Base-by-base conservation (phyloP, 2,113 vertebrate genomes). In the Dolichotis patagonum region DNA sequence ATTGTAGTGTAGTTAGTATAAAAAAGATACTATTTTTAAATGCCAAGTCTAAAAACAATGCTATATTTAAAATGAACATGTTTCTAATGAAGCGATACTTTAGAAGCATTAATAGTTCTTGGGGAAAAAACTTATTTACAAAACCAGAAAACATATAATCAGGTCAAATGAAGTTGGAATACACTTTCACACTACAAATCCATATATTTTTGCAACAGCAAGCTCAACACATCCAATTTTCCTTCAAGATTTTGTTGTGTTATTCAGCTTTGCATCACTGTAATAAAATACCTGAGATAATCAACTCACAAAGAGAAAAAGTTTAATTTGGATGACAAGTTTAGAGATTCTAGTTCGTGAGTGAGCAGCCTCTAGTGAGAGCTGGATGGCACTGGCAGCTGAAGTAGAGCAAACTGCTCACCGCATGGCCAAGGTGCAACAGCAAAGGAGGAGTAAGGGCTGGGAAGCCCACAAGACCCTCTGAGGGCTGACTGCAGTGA, bases 41-140 rank as follows among this genome's bases (percentile, higher is more conserved):
- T 88, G 52, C 19, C 4, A 67, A 75, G 12, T 85, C 12, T 54
- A 69, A 20, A 91, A 88, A 4, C 43, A 10, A 54, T 78, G 20
- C 38, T 80, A 58, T 46, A 38, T 83, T 95, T 85, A 71, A 97
- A 96, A 71, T 35, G 77, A 11, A 13, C 89, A 54, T 78, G 8
- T 89, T 73, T 20, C 30, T 19, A 73, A 35, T 60, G 13, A 93
- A 83, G 6, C 43, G 84, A 83, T 78, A 5, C 46, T 41, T 89
- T 75, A 75, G 1, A 83, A 69, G 3, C 67, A 2, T 22, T 54
- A 80, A 80, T 54, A 41, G 2, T 63, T 90, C n/a, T 13, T 28
- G 22, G 1, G 26, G 90, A 60, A 87, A 78, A 58, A 63, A 26
- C 6, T 26, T 54, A 16, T 32, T 30, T 87, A 52, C 75, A 12